Percentiles rank a stretch among this genome's conserved stretches.
phyloP scores from a whole-genome alignment of 2,797 vertebrate species.

The Chiloscyllium punctatum region DNA sequence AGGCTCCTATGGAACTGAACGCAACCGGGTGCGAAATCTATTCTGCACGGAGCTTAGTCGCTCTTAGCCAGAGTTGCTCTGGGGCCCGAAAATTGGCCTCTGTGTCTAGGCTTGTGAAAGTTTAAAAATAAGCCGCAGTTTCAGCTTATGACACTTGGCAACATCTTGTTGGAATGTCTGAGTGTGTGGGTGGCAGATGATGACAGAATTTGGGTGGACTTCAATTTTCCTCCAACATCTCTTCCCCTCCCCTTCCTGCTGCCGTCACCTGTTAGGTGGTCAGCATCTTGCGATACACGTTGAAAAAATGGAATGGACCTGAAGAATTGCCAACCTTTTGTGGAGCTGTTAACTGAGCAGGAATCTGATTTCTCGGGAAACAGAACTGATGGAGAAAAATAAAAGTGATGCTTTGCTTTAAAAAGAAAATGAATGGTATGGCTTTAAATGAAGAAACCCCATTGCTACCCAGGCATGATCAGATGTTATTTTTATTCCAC shows the following conservation, averaged over 20 bases:
- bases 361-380: not conserved
- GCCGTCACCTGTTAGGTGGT: not conserved
- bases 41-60: not conserved
- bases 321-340: not conserved
- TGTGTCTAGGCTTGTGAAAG: not conserved
- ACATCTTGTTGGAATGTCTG: not conserved
- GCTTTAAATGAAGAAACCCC: conserved; percentile 31
- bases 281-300: not conserved
- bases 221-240: not conserved
- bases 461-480: conserved; percentile 22
- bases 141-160: not conserved
- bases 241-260: too few relatives aligned
- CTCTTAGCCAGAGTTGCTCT: not conserved
- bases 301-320: not conserved
- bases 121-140: not conserved
- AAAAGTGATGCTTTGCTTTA: not conserved
- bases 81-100: not conserved
- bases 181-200: not conserved
- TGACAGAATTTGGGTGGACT: not conserved
- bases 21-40: not conserved
- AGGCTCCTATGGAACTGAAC: not conserved
- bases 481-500: conserved; percentile 5
- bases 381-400: not conserved
- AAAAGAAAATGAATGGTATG: not conserved
- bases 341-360: not conserved